Base-by-base conservation (phyloP, 2,888 invertebrate genomes). In the Drosophila meridiana region DNA sequence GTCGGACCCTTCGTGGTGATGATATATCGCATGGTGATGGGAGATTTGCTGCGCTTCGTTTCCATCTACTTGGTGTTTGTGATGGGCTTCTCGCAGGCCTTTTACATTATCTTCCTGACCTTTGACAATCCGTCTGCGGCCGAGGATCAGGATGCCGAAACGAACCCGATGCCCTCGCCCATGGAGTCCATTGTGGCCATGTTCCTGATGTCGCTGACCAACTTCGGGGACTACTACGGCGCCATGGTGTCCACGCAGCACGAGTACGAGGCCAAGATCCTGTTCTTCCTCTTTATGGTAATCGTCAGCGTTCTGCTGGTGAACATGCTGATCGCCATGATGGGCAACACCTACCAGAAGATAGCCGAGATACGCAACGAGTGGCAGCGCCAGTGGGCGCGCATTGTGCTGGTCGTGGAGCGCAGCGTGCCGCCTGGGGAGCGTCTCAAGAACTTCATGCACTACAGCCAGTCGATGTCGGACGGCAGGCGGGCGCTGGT, bases 1-100 rank as follows among this genome's bases (percentile, higher is more conserved):
- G 99, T 99, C 1, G 99, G 99, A 4, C 99, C 99, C 0, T 99
- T 99, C 95, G 99, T 99, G n/a, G 98, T 99, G 82, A 99, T 99
- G 99, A 98, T 99, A 84, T 99, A 99, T 94, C 95, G 99, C 78
- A 99, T 99, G 98, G 97, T 99, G 57, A 97, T 97, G 95, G 98
- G 99, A 65, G 99, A 99, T 94, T 94, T 99, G 38, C 94, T 99
- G 34, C 95, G 99, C 78, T 99, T 99, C 93, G 98, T 99, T 73
- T 96, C 97, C 56, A 99, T 99, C 91, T 99, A 99, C 92, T 94
- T 98, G 76, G 98, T 99, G 4, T 99, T 99, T 92, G 97, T 99
- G 6, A 96, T 99, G 95, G 98, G 92, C 34, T 99, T 99, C 92
- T 98, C 99, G 3, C 99, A 99, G 95, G 98, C 98, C 0, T 98